Conservation (phyloP, 2,888 invertebrate genomes). For the Flexamia atlantica region DNA sequence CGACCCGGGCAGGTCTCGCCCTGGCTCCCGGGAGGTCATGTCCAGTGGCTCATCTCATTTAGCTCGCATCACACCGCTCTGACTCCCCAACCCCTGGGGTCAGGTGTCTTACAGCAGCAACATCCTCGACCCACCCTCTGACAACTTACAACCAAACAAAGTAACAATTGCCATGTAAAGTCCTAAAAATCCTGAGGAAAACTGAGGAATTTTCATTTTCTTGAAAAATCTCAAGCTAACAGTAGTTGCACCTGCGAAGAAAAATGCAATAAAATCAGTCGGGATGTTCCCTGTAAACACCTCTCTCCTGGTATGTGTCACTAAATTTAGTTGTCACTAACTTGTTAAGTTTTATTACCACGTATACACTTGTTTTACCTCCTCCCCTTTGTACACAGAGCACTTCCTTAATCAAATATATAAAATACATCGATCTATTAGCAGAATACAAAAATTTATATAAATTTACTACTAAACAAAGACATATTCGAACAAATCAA, state of each 20-base stretch:
- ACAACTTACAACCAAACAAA: too few species aligned
- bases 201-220: too few species aligned
- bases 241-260: too few species aligned
- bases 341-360: not conserved
- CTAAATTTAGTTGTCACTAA: conserved; percentile 8
- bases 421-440: too few species aligned
- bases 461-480: too few species aligned
- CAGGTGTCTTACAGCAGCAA: not conserved
- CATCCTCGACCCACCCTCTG: not conserved
- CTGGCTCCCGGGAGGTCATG: conserved; percentile 54
- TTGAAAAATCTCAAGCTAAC: too few species aligned
- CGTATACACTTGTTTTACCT: not conserved
- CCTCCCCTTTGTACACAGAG: not conserved
- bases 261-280: not conserved
- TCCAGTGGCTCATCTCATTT: conserved; percentile 63
- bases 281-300: conserved; percentile 10
- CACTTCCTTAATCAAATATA: not conserved
- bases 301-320: not conserved
- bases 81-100: conserved; percentile 1
- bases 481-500: too few species aligned
- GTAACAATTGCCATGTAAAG: too few species aligned
- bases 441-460: too few species aligned
- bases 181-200: too few species aligned
- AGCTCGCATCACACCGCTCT: conserved; percentile 65
- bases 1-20: conserved; percentile 35